These are phyloP conservation scores for Xiphydria camelus DNA, from an alignment of 2,888 invertebrate species.

Conservation along the genomic window DNA sequence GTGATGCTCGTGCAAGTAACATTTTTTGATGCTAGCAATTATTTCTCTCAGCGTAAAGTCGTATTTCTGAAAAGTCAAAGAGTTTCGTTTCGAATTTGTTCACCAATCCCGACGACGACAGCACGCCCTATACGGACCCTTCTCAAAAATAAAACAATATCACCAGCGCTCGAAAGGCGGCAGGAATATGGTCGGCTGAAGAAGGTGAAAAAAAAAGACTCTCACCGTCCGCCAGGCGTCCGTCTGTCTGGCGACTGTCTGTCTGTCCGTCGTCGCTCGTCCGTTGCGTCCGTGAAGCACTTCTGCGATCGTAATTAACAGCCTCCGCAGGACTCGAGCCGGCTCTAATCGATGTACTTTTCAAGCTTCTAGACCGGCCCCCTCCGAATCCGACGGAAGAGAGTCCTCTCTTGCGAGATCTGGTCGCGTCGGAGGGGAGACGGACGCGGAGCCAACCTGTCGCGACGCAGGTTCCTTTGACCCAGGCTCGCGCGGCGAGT, in stretches of 20 bases:
- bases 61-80: too few species aligned
- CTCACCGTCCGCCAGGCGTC: conserved; percentile 34
- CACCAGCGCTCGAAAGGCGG: conserved; percentile 1
- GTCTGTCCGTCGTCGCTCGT: conserved; percentile 2
- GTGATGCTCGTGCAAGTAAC: too few species aligned
- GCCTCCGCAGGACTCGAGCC: conserved; percentile 10
- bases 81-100: too few species aligned
- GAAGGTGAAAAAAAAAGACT: conserved; percentile 22
- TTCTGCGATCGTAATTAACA: conserved; percentile 22
- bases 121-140: not conserved
- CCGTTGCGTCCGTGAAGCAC: not conserved
- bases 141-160: conserved; percentile 3
- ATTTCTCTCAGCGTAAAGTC: too few species aligned
- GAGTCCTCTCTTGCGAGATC: too few species aligned
- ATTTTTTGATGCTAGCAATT: too few species aligned
- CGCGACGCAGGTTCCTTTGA: too few species aligned
- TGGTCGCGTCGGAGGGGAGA: too few species aligned
- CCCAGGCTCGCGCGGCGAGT: too few species aligned
- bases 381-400: too few species aligned
- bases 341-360: conserved; percentile 22
- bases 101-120: not conserved
- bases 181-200: conserved; percentile 3
- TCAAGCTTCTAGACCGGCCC: too few species aligned
- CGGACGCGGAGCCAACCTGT: too few species aligned
- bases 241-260: conserved; percentile 39